Percentiles rank a stretch among this genome's conserved stretches.
Evolutionary conservation across 2,797 vertebrate genomes (phyloP).

Genomic region (Melanotaenia pygmaea): DNA sequence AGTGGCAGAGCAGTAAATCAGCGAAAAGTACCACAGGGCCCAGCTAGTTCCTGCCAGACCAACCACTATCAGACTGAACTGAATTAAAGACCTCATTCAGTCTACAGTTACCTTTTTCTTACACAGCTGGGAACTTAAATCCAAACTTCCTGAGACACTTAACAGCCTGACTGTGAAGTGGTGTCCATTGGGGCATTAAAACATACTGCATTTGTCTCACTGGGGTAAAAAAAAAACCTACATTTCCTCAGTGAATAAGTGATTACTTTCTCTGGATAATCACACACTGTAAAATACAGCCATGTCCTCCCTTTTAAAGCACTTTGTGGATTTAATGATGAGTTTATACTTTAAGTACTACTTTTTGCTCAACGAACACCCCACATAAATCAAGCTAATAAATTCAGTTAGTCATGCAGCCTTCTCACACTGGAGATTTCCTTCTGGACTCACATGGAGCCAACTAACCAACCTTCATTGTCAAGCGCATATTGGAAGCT

Average conservation of each 20-base stretch:
- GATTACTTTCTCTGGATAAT: conserved; percentile 21
- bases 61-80: conserved; percentile 6
- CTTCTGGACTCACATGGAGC: conserved; percentile 22
- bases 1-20: neutral
- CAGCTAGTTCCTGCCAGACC: neutral
- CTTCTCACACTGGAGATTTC: conserved; percentile 33
- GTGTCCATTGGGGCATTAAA: conserved; percentile 24
- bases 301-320: conserved; percentile 28
- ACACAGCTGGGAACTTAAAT: neutral
- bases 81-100: conserved; percentile 16
- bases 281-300: conserved; percentile 22
- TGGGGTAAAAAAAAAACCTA: conserved; percentile 13
- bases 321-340: conserved; percentile 40
- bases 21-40: neutral
- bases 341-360: conserved; percentile 31
- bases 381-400: conserved; percentile 30
- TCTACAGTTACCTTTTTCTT: neutral
- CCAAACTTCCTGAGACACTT: conserved; percentile 32
- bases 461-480: conserved; percentile 26
- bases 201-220: conserved; percentile 22
- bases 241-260: conserved; percentile 37
- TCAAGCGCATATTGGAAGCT: conserved; percentile 25
- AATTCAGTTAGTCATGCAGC: conserved; percentile 28
- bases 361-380: conserved; percentile 34
- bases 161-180: conserved; percentile 25